Conservation (phyloP, 2,888 invertebrate species). For the Perizoma flavofasciatum region DNA sequence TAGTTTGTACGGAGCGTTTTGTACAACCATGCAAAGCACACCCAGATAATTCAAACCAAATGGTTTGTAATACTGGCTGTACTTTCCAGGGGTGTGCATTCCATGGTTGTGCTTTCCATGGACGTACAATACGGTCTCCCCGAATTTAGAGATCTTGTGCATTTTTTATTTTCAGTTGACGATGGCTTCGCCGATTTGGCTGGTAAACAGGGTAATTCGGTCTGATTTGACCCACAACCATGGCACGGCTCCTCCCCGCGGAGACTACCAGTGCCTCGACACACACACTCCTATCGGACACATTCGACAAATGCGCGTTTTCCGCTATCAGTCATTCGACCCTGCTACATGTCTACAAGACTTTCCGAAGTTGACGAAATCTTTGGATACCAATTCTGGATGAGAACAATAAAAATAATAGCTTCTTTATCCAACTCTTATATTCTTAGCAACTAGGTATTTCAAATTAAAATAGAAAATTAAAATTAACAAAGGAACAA, state of each 20-base stretch:
- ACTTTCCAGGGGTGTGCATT: no score
- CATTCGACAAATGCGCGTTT: slow-evolving; percentile 66
- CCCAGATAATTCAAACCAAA: no score
- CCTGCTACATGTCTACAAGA: slow-evolving; percentile 68
- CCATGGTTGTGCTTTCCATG: no score
- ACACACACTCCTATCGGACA: slow-evolving; percentile 76
- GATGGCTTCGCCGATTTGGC: slow-evolving; percentile 66
- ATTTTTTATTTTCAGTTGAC: slow-evolving; percentile 54
- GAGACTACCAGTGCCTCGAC: slow-evolving; percentile 74
- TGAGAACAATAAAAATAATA: slow-evolving; percentile 40
- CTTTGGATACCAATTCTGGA: slow-evolving; percentile 37
- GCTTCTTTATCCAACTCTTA: slow-evolving; percentile 45
- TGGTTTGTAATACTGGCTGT: no score
- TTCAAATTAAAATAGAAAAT: slow-evolving; percentile 16
- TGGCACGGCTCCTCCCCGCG: slow-evolving; percentile 72
- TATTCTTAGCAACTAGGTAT: slow-evolving; percentile 30
- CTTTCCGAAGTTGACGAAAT: slow-evolving; percentile 54
- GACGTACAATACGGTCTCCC: no score
- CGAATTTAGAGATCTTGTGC: background rate
- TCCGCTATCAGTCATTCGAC: slow-evolving; percentile 70
- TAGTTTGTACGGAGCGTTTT: no score
- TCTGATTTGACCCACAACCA: slow-evolving; percentile 76
- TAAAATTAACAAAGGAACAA: slow-evolving; percentile 35
- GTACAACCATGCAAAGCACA: no score
- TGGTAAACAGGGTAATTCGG: slow-evolving; percentile 73